Evolutionary conservation across 1,140 invertebrate genomes (phyloP).

Genomic region (Papilio machaon): DNA sequence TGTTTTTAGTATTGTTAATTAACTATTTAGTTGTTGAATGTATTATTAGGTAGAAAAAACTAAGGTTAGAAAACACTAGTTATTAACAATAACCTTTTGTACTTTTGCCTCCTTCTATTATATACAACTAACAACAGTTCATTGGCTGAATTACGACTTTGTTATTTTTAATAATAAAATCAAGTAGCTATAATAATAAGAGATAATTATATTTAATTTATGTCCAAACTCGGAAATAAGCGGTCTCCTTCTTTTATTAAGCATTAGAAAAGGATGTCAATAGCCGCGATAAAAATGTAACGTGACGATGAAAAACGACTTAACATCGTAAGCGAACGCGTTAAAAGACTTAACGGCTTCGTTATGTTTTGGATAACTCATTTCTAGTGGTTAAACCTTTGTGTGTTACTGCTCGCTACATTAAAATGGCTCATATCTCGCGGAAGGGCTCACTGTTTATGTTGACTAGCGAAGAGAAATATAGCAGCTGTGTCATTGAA

Average conservation of each 20-base stretch:
- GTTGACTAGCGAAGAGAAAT: constrained; percentile 14
- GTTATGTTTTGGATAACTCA: constrained; percentile 40
- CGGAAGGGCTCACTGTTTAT: neutral
- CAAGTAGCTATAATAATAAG: neutral
- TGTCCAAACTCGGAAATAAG: constrained; percentile 18
- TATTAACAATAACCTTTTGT: neutral
- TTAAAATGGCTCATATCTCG: constrained; percentile 16
- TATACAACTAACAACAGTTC: neutral
- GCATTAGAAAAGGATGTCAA: constrained; percentile 34
- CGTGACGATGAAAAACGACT: constrained; percentile 34
- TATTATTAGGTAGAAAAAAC: neutral
- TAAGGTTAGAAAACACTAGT: neutral
- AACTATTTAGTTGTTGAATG: neutral
- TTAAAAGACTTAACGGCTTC: constrained; percentile 40
- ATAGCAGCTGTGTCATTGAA: constrained; percentile 29
- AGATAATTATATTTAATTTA: neutral
- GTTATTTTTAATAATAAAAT: neutral
- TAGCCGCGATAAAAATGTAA: constrained; percentile 37
- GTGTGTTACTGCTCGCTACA: constrained; percentile 22
- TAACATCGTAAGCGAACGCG: constrained; percentile 39
- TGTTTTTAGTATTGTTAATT: constrained; percentile 26
- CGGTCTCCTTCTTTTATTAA: constrained; percentile 5
- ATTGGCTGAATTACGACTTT: too few species aligned
- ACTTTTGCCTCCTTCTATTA: neutral
- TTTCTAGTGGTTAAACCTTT: constrained; percentile 32